phyloP scores from a whole-genome alignment of 2,113 vertebrate genomes.

The Ranitomeya imitator region DNA sequence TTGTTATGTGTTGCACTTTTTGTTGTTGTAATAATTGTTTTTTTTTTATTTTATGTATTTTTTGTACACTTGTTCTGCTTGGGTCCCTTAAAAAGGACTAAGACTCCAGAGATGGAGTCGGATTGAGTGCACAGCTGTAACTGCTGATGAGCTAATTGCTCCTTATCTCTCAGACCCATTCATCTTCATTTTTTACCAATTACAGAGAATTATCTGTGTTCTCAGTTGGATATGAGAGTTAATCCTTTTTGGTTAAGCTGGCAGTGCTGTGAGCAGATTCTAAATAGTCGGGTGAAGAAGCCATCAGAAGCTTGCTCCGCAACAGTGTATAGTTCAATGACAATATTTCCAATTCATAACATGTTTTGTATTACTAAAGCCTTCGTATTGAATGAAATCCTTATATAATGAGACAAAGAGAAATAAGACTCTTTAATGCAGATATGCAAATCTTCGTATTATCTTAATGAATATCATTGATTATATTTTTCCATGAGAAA shows the following conservation, averaged over 20 bases:
- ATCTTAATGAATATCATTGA: slow-evolving; percentile 2
- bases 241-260: slow-evolving; percentile 99
- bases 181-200: slow-evolving; percentile 99
- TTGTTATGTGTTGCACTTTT: slow-evolving; percentile 73
- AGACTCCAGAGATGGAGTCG: slow-evolving; percentile 95
- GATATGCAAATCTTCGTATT: slow-evolving; percentile 42
- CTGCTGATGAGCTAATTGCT: slow-evolving; percentile 99
- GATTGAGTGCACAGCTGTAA: slow-evolving; percentile 99
- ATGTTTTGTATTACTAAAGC: slow-evolving; percentile 65
- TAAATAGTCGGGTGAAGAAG: slow-evolving; percentile 88
- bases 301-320: slow-evolving; percentile 82
- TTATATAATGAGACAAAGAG: slow-evolving; percentile 43
- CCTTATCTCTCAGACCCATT: slow-evolving; percentile 99
- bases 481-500: slow-evolving; percentile 23
- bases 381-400: slow-evolving; percentile 36
- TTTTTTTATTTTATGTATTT: slow-evolving; percentile 64
- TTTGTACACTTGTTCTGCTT: slow-evolving; percentile 79
- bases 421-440: slow-evolving; percentile 41
- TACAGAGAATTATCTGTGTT: slow-evolving; percentile 99
- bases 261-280: slow-evolving; percentile 98
- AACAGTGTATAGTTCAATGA: slow-evolving; percentile 82
- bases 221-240: slow-evolving; percentile 99
- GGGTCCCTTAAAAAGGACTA: slow-evolving; percentile 88
- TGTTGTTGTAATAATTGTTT: not conserved
- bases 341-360: slow-evolving; percentile 75